Evolutionary conservation across 1,140 invertebrate species (phyloP), one percentile per base, ranked within the genome.

Genomic region (Cataglyphis hispanica): DNA sequence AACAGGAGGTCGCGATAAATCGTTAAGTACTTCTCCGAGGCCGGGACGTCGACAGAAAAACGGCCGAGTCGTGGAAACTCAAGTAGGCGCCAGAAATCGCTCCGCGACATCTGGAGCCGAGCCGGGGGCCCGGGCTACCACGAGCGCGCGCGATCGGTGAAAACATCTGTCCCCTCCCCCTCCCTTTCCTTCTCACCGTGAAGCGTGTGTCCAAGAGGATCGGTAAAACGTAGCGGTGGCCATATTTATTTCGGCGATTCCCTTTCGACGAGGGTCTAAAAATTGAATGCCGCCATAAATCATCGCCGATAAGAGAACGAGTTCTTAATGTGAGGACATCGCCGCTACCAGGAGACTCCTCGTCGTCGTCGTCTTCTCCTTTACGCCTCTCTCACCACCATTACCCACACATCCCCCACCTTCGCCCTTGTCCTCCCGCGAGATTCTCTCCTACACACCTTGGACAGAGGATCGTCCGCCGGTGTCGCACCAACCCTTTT

Each of bases 281-380:
- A 90, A 90, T 90, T 90, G 77, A 90, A 90, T 88, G 86, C 74
- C 80, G 50, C 75, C 74, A 90, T 90, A 90, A 90, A 90, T 90
- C 89, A 90, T 90, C 86, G 78, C 61, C 84, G 89, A 90, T 90
- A 90, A 90, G 89, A 84, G 89, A 90, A 90, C 89, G 89, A 88
- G 89, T 90, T 90, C 89, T 90, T 90, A 90, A 90, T 90, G 89
- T 56, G 89, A 88, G 89, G 89, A 90, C 89, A 90, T 90, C 89
- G 90, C 84, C 69, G 89, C 89, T 90, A 90, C 89, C 89, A 90
- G 84, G 46, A 25, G 46, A 25, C 84, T 61, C 84, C 27, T 69
- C 53, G 53, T 66, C 46, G 13, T 50, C 53, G 43, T 25, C 64
- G 70, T 27, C 46, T 88, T 78, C 46, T 88, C 85, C 84, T 70